Base-by-base conservation (phyloP, 2,113 vertebrate species). In the Oxygymnocypris stewartii region DNA sequence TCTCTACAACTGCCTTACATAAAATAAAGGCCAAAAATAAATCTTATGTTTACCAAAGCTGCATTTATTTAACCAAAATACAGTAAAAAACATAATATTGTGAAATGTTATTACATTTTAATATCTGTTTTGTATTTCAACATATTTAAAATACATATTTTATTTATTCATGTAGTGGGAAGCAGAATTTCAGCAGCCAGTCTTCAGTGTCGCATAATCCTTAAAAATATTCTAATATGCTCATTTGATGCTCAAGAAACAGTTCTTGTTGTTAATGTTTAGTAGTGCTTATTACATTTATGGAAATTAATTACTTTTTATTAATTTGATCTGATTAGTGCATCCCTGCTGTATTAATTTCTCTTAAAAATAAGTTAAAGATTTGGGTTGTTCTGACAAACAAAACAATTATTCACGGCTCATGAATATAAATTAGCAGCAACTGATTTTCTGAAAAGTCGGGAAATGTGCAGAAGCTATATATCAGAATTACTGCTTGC, bases 341-440 rank as follows among this genome's bases (percentile, higher is more conserved):
- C 7, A 59, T 59, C 2, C 57, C 8, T 59, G 57, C 20, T n/a
- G 57, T n/a, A 10, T 59, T 59, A 9, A n/a, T n/a, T 59, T 10
- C 1, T 59, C 57, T 59, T 23, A n/a, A 59, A 59, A 59, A 23
- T 3, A n/a, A 10, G 10, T 11, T 11, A 47, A 57, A 13, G 23
- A 23, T 0, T 23, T 3, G 8, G 20, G 7, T 59, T 1, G 7
- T 23, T 9, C 20, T 59, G 57, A 59, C 51, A 20, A n/a, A n/a
- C n/a, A 57, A 57, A 57, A 20, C 7, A 57, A 57, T 11, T 47
- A 59, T 59, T 59, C 20, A 23, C 2, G 18, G 54, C 54, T 59
- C 57, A 61, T 61, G 57, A 61, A 61, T n/a, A 61, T 61, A 61
- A 61, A 61, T 61, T n/a, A 61, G 57, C 57, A 61, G 57, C 23